Evolutionary conservation across 2,888 invertebrate genomes (phyloP), one percentile per base, ranked within the genome.

Genomic region (Anodontia alba): DNA sequence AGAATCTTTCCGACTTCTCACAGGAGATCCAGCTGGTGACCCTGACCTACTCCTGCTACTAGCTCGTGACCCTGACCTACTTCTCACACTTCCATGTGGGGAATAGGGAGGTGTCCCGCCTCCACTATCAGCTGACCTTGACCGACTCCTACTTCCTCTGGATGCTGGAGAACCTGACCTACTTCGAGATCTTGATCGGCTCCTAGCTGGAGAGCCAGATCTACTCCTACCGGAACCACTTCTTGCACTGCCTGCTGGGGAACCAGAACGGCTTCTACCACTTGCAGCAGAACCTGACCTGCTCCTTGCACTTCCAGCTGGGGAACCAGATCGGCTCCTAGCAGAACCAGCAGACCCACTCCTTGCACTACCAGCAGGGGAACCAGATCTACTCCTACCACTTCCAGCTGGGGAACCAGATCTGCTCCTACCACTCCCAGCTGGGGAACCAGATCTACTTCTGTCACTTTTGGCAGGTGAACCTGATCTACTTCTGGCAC

Each of bases 31-130:
- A 10, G 46, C 20, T 42, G 68, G 26, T 15, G 57, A 62, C 17
- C 2, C 33, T 33, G 33, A 38, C 23, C 57, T 57, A 36, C 29
- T 57, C n/a, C 62, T 78, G 70, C 84, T 86, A 23, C 79, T 75
- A n/a, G 80, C 82, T 23, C 87, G 87, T n/a, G 88, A 88, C 15
- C 83, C 57, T 38, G 83, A 81, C 12, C 78, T 74, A 54, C 83
- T 86, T 31, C 83, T 79, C 46, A 80, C 72, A 71, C 87, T 87
- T 7, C 87, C 83, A 29, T 82, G 73, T n/a, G 88, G 88, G 12
- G 87, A 87, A 38, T 86, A 83, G 8, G 88, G 85, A 20, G 82
- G 80, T 8, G 82, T 87, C 20, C 83, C 81, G 67, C 78, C 83
- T 38, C 86, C 76, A 10, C 81, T 77, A 31, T 80, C 81, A 5